Percentiles rank a stretch among this genome's conserved stretches.
These are phyloP conservation scores for Galleria mellonella DNA, from an alignment of 1,140 invertebrate genomes.

Conservation along the genomic window DNA sequence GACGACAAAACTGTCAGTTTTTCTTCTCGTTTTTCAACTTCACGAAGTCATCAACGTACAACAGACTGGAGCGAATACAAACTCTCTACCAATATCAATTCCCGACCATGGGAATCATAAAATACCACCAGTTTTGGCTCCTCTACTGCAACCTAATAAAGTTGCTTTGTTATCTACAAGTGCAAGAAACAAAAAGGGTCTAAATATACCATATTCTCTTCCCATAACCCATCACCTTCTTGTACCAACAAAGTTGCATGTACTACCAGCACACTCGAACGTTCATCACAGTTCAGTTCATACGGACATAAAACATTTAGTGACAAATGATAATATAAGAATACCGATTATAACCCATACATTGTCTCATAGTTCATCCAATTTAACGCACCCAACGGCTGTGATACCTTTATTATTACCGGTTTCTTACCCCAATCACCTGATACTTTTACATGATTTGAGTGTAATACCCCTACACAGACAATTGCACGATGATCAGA, in stretches of 20 bases:
- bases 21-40: conserved; percentile 11
- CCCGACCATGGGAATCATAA: not conserved
- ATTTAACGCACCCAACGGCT: conserved; percentile 25
- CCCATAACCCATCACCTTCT: conserved; percentile 29
- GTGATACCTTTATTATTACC: conserved; percentile 37
- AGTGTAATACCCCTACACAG: conserved; percentile 51
- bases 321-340: conserved; percentile 23
- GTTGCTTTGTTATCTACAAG: conserved; percentile 2
- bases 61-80: not conserved
- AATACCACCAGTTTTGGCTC: not conserved
- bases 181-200: conserved; percentile 34
- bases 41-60: conserved; percentile 8
- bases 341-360: conserved; percentile 28
- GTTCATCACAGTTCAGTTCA: conserved; percentile 16
- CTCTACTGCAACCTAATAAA: not conserved
- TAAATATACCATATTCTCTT: conserved; percentile 23
- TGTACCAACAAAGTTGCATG: conserved; percentile 30
- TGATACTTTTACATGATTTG: conserved; percentile 43
- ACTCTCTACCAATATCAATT: not conserved
- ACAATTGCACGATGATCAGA: conserved; percentile 6
- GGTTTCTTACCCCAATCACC: conserved; percentile 13
- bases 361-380: conserved; percentile 16
- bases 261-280: conserved; percentile 30
- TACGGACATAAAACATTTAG: conserved; percentile 13
- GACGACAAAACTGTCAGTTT: conserved; percentile 11